Conservation (phyloP, 2,888 invertebrate genomes). For the Lymantria dispar region DNA sequence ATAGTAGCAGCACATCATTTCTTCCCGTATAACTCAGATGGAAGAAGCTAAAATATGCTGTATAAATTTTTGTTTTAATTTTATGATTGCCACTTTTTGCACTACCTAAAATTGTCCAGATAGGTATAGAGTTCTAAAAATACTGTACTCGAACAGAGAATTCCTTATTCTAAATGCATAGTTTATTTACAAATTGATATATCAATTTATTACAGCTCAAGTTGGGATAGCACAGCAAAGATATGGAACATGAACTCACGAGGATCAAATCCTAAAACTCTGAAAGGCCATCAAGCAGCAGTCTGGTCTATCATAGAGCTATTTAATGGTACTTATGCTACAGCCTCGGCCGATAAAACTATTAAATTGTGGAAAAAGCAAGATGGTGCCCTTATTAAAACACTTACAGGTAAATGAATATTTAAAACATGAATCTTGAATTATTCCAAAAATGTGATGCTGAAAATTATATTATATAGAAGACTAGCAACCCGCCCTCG, state of each 20-base stretch:
- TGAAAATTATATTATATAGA: no score
- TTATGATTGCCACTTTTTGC: no score
- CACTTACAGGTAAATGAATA: constrained; percentile 82
- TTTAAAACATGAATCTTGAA: no score
- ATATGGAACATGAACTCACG: constrained; percentile 87
- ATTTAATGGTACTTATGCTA: constrained; percentile 84
- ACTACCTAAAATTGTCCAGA: no score
- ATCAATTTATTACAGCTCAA: constrained; percentile 85
- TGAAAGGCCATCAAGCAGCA: constrained; percentile 90
- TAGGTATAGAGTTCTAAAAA: no score
- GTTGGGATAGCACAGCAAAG: constrained; percentile 96
- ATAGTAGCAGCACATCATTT: no score
- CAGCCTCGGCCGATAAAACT: constrained; percentile 96
- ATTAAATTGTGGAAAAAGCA: constrained; percentile 91
- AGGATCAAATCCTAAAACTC: constrained; percentile 75
- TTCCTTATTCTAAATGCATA: background rate
- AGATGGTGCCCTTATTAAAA: constrained; percentile 85
- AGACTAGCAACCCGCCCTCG: no score
- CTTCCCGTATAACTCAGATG: no score
- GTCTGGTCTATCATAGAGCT: constrained; percentile 91
- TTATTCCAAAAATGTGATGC: no score
- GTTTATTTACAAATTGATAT: background rate
- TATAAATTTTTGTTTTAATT: no score
- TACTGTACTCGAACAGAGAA: no score
- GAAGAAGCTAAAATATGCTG: no score